These are phyloP conservation scores for Temnopleurus reevesii DNA, from an alignment of 53 echinoderm and acorn worm genomes.

Conservation along the genomic window DNA sequence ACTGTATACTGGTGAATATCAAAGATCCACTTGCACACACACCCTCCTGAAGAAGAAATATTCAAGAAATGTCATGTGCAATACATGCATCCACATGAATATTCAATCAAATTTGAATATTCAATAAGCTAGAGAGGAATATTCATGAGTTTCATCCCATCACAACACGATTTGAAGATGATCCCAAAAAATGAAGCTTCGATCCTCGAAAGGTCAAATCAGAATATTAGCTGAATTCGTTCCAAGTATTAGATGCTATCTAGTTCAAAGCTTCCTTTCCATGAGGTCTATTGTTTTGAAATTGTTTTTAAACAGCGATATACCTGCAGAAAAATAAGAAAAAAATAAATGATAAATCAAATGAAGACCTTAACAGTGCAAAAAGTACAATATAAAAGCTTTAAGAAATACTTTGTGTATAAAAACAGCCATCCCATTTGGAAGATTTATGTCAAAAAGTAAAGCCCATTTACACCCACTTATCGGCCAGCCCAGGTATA, in stretches of 20 bases:
- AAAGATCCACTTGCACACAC: conserved; percentile 9
- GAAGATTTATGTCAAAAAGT: too few relatives aligned
- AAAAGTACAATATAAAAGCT: too few relatives aligned
- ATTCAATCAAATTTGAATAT: conserved; percentile 6
- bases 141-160: conserved; percentile 25
- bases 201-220: neutral
- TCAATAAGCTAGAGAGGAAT: neutral
- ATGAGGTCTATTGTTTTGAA: conserved; percentile 2
- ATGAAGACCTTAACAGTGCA: too few relatives aligned
- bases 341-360: neutral
- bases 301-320: too few relatives aligned
- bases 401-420: too few relatives aligned
- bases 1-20: conserved; percentile 2
- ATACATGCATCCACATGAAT: too few relatives aligned
- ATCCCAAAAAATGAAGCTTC: neutral
- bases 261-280: neutral
- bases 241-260: neutral
- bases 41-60: neutral
- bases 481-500: too few relatives aligned
- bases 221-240: neutral
- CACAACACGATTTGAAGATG: neutral
- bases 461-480: too few relatives aligned
- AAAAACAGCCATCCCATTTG: too few relatives aligned
- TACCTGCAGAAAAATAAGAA: too few relatives aligned
- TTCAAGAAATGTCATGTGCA: too few relatives aligned